Evolutionary conservation across 2,888 invertebrate species (phyloP), one percentile per base, ranked within the genome.

Genomic region (Anaspis maculata): DNA sequence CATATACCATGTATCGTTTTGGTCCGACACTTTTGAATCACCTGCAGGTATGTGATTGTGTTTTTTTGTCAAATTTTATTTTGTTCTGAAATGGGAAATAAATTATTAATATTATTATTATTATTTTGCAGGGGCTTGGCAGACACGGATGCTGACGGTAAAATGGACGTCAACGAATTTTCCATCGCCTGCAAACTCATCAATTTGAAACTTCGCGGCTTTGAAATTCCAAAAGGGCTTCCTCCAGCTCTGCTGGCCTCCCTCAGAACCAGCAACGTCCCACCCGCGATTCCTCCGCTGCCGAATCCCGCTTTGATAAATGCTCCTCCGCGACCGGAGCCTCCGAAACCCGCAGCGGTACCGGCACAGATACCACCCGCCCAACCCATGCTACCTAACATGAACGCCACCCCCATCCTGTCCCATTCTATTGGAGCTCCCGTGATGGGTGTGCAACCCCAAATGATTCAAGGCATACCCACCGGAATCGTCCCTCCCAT

Each of bases 141-240:
- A 1, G 98, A 98, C 64, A 85, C 92, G 26, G 91, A 97, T 64
- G 81, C 88, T 10, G 98, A 98, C 71, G 98, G 98, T 0, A 91
- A 90, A 69, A 80, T 98, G 76, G 89, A 96, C 57, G 78, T 92
- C 32, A 83, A 85, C 55, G 98, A 98, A 69, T 98, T 97, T 67
- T 92, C 92, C 46, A 91, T 98, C 52, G 97, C 98, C 28, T 96
- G 97, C 73, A 95, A 95, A 73, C 71, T 76, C 44, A 94, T 95
- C 34, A 91, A 88, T 57, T 73, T 95, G 42, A 95, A 94, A 66
- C 70, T 98, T 9, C 82, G 91, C 32, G 92, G 94, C 3, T 79
- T 86, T 54, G 92, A 95, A 59, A 74, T 97, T 31, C 97, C 97
- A 0, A 83, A 84, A 58, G 69, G 71, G 2, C 70, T 98, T 47